Evolutionary conservation across 1,140 invertebrate genomes (phyloP), one percentile per base, ranked within the genome.

Genomic region (Pseudobourletiella spinata): DNA sequence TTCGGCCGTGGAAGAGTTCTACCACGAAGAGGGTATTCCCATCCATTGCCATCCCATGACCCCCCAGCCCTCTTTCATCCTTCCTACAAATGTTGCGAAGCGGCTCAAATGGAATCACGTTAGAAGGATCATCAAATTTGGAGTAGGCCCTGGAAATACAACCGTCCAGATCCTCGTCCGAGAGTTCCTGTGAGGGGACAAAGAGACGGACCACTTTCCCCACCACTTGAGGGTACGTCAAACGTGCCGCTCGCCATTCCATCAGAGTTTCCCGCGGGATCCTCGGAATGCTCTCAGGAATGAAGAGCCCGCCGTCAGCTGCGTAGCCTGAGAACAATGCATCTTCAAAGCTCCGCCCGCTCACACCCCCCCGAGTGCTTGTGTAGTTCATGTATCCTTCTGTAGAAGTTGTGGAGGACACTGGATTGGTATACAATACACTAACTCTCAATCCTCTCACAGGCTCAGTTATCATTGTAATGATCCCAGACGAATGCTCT

Each of bases 1-100:
- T 61, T 22, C 66, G 66, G 2, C 79, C 79, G 68, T 80, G 78
- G 63, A 76, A 80, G 24, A 79, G 63, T 66, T 80, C 79, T 16
- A 76, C 71, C 32, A 39, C 8, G 32, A 39, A 11, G 8, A 39
- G 32, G 8, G n/a, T n/a, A n/a, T n/a, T n/a, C n/a, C n/a, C n/a
- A n/a, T n/a, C n/a, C n/a, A n/a, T n/a, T n/a, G n/a, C n/a, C n/a
- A n/a, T n/a, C n/a, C n/a, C n/a, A n/a, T n/a, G n/a, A n/a, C n/a
- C n/a, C n/a, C n/a, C n/a, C n/a, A n/a, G n/a, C n/a, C n/a, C n/a
- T n/a, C n/a, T n/a, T n/a, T n/a, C n/a, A n/a, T n/a, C n/a, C n/a
- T n/a, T n/a, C n/a, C n/a, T n/a, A n/a, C n/a, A n/a, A n/a, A n/a
- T n/a, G n/a, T n/a, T n/a, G n/a, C 32, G 32, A n/a, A 39, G 32